Base-by-base conservation (phyloP, 2,888 invertebrate species). In the Lasioglossum leucozonium region DNA sequence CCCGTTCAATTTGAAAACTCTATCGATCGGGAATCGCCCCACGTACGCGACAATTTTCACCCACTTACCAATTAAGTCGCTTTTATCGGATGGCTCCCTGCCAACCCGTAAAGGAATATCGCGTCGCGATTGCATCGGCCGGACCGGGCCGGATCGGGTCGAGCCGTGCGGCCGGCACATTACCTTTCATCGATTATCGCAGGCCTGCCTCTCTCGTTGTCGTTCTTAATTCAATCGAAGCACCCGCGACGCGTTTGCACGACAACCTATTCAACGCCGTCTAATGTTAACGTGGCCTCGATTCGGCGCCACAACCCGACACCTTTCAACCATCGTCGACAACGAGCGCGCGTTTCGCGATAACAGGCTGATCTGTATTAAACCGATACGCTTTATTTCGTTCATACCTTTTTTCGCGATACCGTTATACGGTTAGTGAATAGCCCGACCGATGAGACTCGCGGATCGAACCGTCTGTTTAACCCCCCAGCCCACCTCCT, bases 61-160 rank as follows among this genome's bases (percentile, higher is more conserved):
- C 87, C 89, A 90, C 89, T 89, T 85, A 85, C 76, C 89, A 85
- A 90, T 87, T 85, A 87, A 87, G 81, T 86, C 71, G 58, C 84
- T 84, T 89, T 87, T 89, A 87, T 88, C 77, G 84, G 73, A 78
- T 81, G 72, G 78, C 84, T 72, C 85, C 81, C 82, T 81, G 86
- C 74, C 84, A 84, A 76, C 26, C 40, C 30, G 81, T 71, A 67
- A 82, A 72, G 75, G 81, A 81, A 72, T 79, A 79, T 74, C 77
- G 55, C 55, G 65, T 81, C 77, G 62, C 79, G 82, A 87, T 83
- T 84, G 74, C 81, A 75, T 74, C 77, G 51, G 65, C 65, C 79
- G 42, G 26, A 34, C 34, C 34, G 34, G 34, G 34, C 3, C 34
- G 34, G 34, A 3, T 3, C 34, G 34, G 34, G 34, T 34, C 34